Base-by-base conservation (phyloP, 2,888 invertebrate genomes). In the Acanthosoma haemorrhoidale region DNA sequence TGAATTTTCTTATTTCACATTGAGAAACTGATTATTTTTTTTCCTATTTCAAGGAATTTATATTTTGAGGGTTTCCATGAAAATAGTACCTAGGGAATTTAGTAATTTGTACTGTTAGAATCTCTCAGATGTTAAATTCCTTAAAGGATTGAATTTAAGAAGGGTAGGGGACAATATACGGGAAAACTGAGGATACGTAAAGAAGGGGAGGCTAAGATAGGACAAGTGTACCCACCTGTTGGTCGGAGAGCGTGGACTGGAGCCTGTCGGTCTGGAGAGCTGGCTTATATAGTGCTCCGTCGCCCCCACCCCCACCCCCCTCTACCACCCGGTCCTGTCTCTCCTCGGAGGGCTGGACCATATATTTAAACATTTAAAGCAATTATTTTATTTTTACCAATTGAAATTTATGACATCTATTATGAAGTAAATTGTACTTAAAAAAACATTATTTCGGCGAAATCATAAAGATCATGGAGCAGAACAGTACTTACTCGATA, bases 221-320 rank as follows among this genome's bases (percentile, higher is more conserved):
- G 36, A 16, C 2, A 32, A 36, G 61, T 18, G 15, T 61, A 61
- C 61, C 61, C 61, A 61, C 61, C 61, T 61, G 61, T n/a, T 1
- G 18, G 61, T 32, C 2, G 38, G 61, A 36, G n/a, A 13, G 31
- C 21, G 61, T 21, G 21, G 34, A 61, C 61, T 61, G 61, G 61
- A 36, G 61, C 36, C 34, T 18, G 61, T 18, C 18, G 21, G 61
- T 16, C n/a, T 41, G 5, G 8, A 5, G 4, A n/a, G 41, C 41
- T 5, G n/a, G n/a, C 41, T 41, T 41, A 41, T 41, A 41, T 41
- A 41, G 8, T 4, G 8, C 5, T 13, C n/a, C 5, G n/a, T 4
- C 41, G 4, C 41, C 41, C 41, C 41, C 5, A 5, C n/a, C 41
- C 41, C 5, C 41, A 5, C 41, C 41, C n/a, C 5, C 41, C 4